These are phyloP conservation scores for Anomalospiza imberbis DNA, from an alignment of 2,797 vertebrate genomes.

Conservation along the genomic window DNA sequence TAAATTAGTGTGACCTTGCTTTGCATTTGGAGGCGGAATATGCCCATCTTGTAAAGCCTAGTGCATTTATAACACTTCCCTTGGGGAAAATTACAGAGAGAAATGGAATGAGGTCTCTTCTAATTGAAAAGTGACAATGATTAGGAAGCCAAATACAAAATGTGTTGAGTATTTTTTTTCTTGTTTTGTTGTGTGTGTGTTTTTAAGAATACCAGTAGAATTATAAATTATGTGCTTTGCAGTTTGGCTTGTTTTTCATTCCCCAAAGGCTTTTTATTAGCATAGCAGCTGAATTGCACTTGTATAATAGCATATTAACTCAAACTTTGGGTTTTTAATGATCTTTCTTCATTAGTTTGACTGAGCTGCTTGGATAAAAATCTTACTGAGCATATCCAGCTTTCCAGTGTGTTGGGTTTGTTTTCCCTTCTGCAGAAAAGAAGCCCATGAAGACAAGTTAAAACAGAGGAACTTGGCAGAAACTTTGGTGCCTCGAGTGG, in stretches of 20 bases:
- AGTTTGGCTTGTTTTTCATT: conserved; percentile 43
- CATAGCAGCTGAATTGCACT: conserved; percentile 44
- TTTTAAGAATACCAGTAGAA: conserved; percentile 59
- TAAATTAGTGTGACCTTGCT: conserved; percentile 69
- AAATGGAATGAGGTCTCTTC: conserved; percentile 52
- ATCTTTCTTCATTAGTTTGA: conserved; percentile 39
- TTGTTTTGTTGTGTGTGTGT: conserved; percentile 56
- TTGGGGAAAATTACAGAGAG: conserved; percentile 41
- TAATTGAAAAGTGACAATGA: conserved; percentile 68
- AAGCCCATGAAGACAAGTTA: conserved; percentile 19
- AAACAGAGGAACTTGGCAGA: conserved; percentile 28
- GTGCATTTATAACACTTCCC: conserved; percentile 64
- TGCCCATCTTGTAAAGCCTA: conserved; percentile 40
- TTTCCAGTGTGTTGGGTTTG: background rate
- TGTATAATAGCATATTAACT: conserved; percentile 48
- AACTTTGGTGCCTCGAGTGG: conserved; percentile 2
- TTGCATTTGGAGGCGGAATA: conserved; percentile 50
- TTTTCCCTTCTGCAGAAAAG: background rate
- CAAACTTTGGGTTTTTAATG: conserved; percentile 42
- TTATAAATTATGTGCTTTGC: conserved; percentile 57
- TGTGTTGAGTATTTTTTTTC: conserved; percentile 34
- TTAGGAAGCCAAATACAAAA: conserved; percentile 42
- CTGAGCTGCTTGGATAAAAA: conserved; percentile 32
- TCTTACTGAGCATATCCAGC: background rate
- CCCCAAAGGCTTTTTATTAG: conserved; percentile 29